Base-by-base conservation (phyloP, 1,140 invertebrate species). In the Drosophila subpulchrella region DNA sequence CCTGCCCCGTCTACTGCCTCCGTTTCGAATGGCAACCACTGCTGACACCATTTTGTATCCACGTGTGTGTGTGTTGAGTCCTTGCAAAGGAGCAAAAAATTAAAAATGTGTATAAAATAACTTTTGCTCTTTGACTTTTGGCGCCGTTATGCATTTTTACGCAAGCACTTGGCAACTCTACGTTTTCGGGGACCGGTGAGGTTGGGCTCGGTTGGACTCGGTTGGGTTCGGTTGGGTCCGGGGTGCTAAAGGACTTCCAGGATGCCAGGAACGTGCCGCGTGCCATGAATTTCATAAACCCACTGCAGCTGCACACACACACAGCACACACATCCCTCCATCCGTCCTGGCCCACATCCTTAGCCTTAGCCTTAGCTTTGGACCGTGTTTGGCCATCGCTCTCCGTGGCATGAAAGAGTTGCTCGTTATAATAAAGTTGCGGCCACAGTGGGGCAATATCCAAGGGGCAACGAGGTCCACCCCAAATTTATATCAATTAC, bases 81-180 rank as follows among this genome's bases (percentile, higher is more conserved):
- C 63, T 70, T 56, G 60, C 57, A 34, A 54, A 63, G 51, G 56
- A 77, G 57, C 44, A 50, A 61, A 77, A 68, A 86, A 81, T 81
- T 82, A 78, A 86, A 81, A 86, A 71, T 63, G 53, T 78, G 56
- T 71, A 75, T 86, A 78, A 86, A 85, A 78, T 83, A 88, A 86
- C 83, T 88, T 86, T 83, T 73, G 63, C 48, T 58, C 75, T 85
- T 88, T 88, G 83, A 83, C 83, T 86, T 82, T 88, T 81, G 59
- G 66, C 76, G 56, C 77, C 70, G 78, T 86, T 75, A 78, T 82
- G 83, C 82, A 86, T 81, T 82, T 81, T 81, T 73, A 81, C 79
- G 74, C 79, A 78, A 66, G 63, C 57, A 80, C 70, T 75, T 75
- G 75, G 42, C 81, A 63, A 70, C 48, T 75, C 61, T 66, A 59